These are phyloP conservation scores for Capromys pilorides DNA, from an alignment of 2,797 vertebrate genomes.

Conservation along the genomic window DNA sequence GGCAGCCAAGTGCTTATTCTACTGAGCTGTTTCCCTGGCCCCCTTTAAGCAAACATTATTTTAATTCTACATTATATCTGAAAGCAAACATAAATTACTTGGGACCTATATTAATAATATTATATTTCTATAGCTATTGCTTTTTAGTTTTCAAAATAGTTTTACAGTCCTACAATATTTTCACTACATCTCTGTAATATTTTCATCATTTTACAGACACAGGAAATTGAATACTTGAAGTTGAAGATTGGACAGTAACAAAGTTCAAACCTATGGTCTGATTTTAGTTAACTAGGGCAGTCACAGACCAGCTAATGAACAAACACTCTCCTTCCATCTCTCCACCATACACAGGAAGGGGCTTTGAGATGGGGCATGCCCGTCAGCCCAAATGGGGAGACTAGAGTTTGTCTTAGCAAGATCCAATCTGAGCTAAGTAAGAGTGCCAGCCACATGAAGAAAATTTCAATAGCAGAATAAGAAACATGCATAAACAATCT, in stretches of 20 bases:
- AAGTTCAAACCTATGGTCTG: not conserved
- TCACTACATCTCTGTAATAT: slow-evolving; percentile 24
- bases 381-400: slow-evolving; percentile 7
- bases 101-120: slow-evolving; percentile 1
- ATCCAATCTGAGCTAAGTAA: slow-evolving; percentile 58
- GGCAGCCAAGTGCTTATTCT: no score
- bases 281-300: not conserved
- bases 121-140: slow-evolving; percentile 12
- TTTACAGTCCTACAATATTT: slow-evolving; percentile 18
- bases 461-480: slow-evolving; percentile 71
- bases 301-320: not conserved
- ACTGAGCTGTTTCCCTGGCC: no score
- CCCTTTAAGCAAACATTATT: slow-evolving; percentile 37
- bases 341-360: not conserved
- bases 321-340: not conserved
- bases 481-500: slow-evolving; percentile 56
- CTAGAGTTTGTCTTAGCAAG: slow-evolving; percentile 52
- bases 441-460: slow-evolving; percentile 52
- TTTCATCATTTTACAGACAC: slow-evolving; percentile 36
- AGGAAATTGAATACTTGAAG: slow-evolving; percentile 34
- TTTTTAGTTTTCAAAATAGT: slow-evolving; percentile 35
- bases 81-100: slow-evolving; percentile 57
- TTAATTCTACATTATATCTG: slow-evolving; percentile 54
- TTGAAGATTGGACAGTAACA: not conserved
- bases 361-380: not conserved